Evolutionary conservation across 2,888 invertebrate species (phyloP).

Genomic region (Proisotoma minuta): DNA sequence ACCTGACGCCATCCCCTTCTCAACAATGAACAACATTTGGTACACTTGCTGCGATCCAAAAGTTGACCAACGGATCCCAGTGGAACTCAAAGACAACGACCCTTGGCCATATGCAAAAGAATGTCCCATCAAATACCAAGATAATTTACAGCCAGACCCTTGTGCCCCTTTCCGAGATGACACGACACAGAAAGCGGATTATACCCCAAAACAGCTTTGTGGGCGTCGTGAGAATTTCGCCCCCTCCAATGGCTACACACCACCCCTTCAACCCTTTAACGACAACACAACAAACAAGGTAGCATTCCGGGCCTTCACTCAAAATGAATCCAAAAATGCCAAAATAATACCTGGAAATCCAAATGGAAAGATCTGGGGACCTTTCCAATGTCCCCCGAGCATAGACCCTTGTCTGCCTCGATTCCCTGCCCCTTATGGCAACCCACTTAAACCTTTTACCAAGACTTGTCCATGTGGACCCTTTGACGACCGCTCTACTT

Average conservation of each 20-base stretch:
- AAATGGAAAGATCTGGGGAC: constrained; percentile 39
- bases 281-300: constrained; percentile 41
- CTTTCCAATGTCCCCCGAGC: constrained; percentile 30
- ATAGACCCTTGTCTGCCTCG: constrained; percentile 35
- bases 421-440: constrained; percentile 39
- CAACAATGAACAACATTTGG: constrained; percentile 36
- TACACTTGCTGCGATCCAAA: constrained; percentile 42
- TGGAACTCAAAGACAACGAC: constrained; percentile 41
- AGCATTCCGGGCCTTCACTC: constrained; percentile 32
- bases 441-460: constrained; percentile 39
- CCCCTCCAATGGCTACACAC: constrained; percentile 30
- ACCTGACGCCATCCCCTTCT: constrained; percentile 43
- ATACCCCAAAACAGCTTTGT: constrained; percentile 32
- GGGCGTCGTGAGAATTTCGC: constrained; percentile 19
- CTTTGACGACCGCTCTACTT: constrained; percentile 39
- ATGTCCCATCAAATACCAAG: constrained; percentile 34
- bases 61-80: constrained; percentile 36
- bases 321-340: constrained; percentile 21
- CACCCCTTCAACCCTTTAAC: constrained; percentile 30
- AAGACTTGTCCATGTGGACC: constrained; percentile 40
- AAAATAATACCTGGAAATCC: constrained; percentile 39
- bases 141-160: constrained; percentile 39
- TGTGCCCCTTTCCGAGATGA: constrained; percentile 42
- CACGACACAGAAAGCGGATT: constrained; percentile 38
- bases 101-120: constrained; percentile 43